phyloP scores from a whole-genome alignment of 2,797 vertebrate genomes.

The Scomberomorus guttatus region DNA sequence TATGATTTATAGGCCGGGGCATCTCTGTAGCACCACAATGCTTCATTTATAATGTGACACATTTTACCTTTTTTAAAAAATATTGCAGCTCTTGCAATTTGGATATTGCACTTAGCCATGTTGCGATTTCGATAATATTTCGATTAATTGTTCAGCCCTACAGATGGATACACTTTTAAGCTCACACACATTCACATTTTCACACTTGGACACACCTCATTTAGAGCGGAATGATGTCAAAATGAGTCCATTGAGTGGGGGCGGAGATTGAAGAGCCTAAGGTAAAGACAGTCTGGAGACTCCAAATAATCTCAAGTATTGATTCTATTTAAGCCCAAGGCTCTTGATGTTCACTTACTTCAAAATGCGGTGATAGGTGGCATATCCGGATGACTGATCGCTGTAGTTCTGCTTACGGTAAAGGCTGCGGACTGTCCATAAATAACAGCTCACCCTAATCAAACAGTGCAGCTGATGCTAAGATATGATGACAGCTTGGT shows the following conservation, averaged over 20 bases:
- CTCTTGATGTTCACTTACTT: slow-evolving; percentile 71
- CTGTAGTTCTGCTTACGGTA: slow-evolving; percentile 64
- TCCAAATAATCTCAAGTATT: slow-evolving; percentile 83
- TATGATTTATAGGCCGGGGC: no score
- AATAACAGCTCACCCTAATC: slow-evolving; percentile 64
- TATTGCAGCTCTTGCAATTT: no score
- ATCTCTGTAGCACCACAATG: no score
- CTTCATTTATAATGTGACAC: no score
- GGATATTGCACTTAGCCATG: no score
- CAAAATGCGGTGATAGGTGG: slow-evolving; percentile 68
- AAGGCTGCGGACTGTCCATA: slow-evolving; percentile 64
- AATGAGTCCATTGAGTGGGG: slow-evolving; percentile 67
- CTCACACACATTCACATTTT: neutral
- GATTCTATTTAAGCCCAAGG: slow-evolving; percentile 75
- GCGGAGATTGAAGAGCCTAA: slow-evolving; percentile 76
- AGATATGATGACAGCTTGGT: slow-evolving; percentile 57
- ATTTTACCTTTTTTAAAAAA: no score
- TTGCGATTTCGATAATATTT: no score
- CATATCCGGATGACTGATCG: slow-evolving; percentile 76
- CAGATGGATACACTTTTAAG: neutral
- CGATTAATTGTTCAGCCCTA: no score
- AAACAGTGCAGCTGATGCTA: slow-evolving; percentile 49
- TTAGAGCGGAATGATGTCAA: slow-evolving; percentile 71
- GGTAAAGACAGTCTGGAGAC: slow-evolving; percentile 77
- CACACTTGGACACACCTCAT: slow-evolving; percentile 57